Evolutionary conservation across 2,797 vertebrate species (phyloP).

Genomic region (Leptatherina wallacei): DNA sequence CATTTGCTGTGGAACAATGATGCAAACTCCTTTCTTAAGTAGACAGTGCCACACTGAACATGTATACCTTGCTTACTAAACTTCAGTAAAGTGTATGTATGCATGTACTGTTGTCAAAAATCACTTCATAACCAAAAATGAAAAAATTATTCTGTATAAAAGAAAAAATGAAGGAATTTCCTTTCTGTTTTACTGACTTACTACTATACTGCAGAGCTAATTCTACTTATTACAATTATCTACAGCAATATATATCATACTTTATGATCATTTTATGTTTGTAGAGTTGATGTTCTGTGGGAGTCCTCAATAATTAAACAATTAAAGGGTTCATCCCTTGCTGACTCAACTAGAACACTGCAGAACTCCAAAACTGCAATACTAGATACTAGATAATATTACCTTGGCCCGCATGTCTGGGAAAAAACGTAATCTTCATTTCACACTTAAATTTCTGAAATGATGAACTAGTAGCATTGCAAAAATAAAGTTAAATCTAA

Average conservation of each 20-base stretch:
- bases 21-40: too few species aligned
- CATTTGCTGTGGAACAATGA: not conserved
- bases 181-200: not conserved
- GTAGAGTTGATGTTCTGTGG: not conserved
- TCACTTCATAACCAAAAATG: too few species aligned
- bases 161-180: too few species aligned
- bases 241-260: not conserved
- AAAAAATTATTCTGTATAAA: too few species aligned
- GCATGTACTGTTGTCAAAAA: too few species aligned
- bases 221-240: not conserved
- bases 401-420: too few species aligned
- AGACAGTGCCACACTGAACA: too few species aligned
- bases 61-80: too few species aligned
- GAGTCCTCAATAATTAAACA: not conserved
- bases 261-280: not conserved
- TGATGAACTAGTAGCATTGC: not conserved
- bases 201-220: not conserved
- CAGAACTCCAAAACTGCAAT: too few species aligned
- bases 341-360: not conserved
- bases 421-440: too few species aligned
- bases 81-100: too few species aligned
- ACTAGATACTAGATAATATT: too few species aligned
- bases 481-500: not conserved
- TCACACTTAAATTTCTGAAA: not conserved
- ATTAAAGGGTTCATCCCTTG: not conserved